These are phyloP conservation scores for Palloptera scutellata DNA, from an alignment of 2,888 invertebrate species.

Conservation along the genomic window DNA sequence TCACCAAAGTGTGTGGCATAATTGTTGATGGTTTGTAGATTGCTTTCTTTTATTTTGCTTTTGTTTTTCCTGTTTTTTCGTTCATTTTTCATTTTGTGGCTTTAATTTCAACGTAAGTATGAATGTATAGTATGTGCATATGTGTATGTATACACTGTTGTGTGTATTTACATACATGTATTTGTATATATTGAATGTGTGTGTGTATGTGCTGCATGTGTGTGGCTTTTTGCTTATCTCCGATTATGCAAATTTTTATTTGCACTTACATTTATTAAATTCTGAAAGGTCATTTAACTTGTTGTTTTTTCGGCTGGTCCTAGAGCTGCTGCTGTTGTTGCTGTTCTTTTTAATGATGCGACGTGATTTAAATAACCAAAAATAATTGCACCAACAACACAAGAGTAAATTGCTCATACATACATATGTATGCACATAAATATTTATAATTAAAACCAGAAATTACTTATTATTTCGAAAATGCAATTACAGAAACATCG, in stretches of 20 bases:
- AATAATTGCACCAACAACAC: no score
- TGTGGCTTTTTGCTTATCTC: not conserved
- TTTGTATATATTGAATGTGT: not conserved
- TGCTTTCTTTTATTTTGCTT: not conserved
- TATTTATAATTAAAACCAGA: no score
- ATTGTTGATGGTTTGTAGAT: slow-evolving; percentile 1
- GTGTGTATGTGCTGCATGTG: not conserved
- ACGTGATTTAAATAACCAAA: no score
- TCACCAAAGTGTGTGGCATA: no score
- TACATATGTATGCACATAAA: no score
- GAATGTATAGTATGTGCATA: not conserved
- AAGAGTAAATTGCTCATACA: no score
- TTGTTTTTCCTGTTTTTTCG: not conserved
- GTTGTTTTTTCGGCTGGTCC: not conserved
- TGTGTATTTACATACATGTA: not conserved
- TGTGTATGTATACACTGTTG: not conserved
- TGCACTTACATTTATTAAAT: slow-evolving; percentile 3
- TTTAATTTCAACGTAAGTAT: not conserved
- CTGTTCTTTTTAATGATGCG: not conserved
- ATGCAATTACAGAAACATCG: no score
- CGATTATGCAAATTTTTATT: slow-evolving; percentile 5
- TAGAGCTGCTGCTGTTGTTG: not conserved
- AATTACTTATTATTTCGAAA: no score
- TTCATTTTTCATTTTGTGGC: not conserved
- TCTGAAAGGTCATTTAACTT: slow-evolving; percentile 2